Evolutionary conservation across 2,113 vertebrate genomes (phyloP).

Genomic region (Ahaetulla prasina): DNA sequence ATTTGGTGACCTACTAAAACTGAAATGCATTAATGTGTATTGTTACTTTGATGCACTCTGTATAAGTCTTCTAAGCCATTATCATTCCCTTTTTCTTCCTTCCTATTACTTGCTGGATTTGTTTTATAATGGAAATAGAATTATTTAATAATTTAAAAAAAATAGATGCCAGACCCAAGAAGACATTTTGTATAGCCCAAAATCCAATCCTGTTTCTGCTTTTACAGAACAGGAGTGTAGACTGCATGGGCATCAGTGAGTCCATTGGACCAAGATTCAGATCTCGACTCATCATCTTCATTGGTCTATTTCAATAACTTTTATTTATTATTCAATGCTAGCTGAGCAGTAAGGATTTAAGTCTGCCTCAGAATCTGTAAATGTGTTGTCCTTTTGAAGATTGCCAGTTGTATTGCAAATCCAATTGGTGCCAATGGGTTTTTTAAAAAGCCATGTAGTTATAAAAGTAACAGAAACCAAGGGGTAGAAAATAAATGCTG

Average conservation of each 20-base stretch:
- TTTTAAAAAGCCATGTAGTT: neutral
- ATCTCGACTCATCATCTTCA: neutral
- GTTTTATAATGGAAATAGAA: conserved; percentile 8
- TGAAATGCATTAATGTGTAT: conserved; percentile 29
- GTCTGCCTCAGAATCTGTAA: neutral
- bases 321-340: neutral
- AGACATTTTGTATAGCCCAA: conserved; percentile 1
- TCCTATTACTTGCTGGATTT: conserved; percentile 28
- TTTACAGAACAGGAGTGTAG: neutral
- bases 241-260: neutral
- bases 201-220: neutral
- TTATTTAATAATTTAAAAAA: conserved; percentile 15
- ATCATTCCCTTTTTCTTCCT: conserved; percentile 35
- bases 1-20: conserved; percentile 3
- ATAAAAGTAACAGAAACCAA: neutral
- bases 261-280: neutral
- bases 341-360: neutral
- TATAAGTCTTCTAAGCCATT: conserved; percentile 21
- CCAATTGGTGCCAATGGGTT: neutral
- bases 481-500: neutral
- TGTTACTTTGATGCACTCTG: conserved; percentile 48
- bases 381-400: neutral
- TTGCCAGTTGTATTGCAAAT: neutral
- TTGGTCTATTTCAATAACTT: neutral
- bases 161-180: conserved; percentile 15